A percentile compares a stretch with the other conserved stretches of the same genome.
Evolutionary conservation across 2,797 vertebrate species (phyloP).

Genomic region (Bradypodion pumilum): DNA sequence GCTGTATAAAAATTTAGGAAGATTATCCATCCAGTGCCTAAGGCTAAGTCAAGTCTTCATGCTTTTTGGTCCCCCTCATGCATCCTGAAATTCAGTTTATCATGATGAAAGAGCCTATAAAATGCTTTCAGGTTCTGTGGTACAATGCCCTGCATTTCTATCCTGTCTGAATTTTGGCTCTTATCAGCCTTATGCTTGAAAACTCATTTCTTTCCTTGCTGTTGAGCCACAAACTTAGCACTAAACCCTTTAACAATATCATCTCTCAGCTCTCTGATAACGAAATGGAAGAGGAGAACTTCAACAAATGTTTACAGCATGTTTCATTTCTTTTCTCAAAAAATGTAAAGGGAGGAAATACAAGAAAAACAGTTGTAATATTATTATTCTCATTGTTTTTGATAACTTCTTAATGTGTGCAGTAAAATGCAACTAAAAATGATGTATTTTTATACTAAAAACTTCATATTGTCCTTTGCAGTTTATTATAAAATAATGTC

Average conservation of each 20-base stretch:
- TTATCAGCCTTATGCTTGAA: slow-evolving; percentile 23
- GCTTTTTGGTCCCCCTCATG: slow-evolving; percentile 5
- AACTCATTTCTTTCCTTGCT: slow-evolving; percentile 9
- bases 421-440: slow-evolving; percentile 15
- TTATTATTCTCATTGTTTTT: slow-evolving; percentile 11
- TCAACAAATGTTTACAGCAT: background rate
- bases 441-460: slow-evolving; percentile 9
- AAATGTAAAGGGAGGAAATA: background rate
- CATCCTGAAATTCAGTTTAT: background rate
- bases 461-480: background rate
- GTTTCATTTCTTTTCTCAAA: background rate
- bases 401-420: background rate
- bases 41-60: background rate
- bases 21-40: background rate
- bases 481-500: slow-evolving; percentile 41
- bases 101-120: background rate
- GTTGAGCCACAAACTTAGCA: background rate
- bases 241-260: slow-evolving; percentile 28
- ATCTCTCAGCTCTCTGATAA: background rate
- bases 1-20: background rate
- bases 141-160: background rate
- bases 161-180: background rate
- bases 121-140: slow-evolving; percentile 16
- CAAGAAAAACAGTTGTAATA: background rate
- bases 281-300: background rate